A percentile compares a stretch with the other conserved stretches of the same genome.
Evolutionary conservation across 2,888 invertebrate species (phyloP).

Genomic region (Andrena trimmerana): DNA sequence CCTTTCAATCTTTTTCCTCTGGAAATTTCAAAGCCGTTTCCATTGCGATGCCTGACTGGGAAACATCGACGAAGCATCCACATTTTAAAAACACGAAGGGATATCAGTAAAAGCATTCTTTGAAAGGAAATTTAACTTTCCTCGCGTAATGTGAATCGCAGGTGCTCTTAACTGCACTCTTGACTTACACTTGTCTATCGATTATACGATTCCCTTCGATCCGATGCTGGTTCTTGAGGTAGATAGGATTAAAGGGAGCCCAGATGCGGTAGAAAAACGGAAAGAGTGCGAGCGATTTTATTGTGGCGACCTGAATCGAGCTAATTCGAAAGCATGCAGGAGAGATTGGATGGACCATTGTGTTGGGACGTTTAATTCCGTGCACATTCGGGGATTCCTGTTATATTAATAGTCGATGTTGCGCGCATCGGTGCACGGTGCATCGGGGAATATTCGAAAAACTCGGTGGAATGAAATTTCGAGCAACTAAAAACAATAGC

Average conservation of each 20-base stretch:
- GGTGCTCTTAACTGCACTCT: conserved; percentile 14
- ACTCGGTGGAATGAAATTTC: conserved; percentile 19
- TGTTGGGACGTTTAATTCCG: conserved; percentile 43
- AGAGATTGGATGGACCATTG: conserved; percentile 8
- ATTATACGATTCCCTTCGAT: background rate
- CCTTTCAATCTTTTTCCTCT: no score
- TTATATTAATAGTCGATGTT: conserved; percentile 50
- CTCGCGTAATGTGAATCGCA: background rate
- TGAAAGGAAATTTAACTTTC: background rate
- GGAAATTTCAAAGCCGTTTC: background rate
- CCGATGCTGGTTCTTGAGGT: background rate
- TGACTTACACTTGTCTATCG: background rate
- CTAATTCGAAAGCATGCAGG: conserved; percentile 11
- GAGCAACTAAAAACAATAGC: background rate
- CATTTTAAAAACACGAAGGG: background rate
- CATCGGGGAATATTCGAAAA: conserved; percentile 34
- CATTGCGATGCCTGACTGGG: background rate
- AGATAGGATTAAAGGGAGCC: background rate
- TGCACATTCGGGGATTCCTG: conserved; percentile 20
- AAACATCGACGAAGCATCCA: background rate
- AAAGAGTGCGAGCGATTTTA: background rate
- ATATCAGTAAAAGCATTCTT: background rate
- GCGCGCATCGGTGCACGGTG: background rate
- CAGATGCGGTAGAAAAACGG: background rate
- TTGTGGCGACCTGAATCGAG: conserved; percentile 9